phyloP scores from a whole-genome alignment of 2,113 vertebrate genomes.

The Athene noctua region DNA sequence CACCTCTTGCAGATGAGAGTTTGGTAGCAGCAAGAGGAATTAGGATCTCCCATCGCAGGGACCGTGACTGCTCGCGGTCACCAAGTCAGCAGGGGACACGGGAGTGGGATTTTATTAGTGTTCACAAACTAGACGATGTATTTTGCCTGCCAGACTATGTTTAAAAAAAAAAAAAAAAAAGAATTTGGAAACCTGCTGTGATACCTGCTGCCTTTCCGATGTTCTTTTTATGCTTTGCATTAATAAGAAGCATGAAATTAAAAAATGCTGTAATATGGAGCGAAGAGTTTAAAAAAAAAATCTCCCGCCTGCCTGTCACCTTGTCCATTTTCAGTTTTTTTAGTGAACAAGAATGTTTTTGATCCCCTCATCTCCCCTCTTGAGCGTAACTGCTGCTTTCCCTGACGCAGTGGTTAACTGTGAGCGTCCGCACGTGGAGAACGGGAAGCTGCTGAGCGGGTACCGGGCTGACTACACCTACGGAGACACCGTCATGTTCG shows the following conservation, averaged over 20 bases:
- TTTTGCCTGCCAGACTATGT: background rate
- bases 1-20: background rate
- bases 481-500: background rate
- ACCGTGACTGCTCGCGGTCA: fast-evolving
- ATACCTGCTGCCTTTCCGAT: background rate
- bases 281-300: background rate
- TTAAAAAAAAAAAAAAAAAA: too few species aligned
- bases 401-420: background rate
- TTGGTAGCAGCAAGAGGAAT: background rate
- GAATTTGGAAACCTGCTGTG: background rate
- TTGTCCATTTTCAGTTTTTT: fast-evolving
- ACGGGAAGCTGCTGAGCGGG: background rate
- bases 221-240: background rate
- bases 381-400: background rate
- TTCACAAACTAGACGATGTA: fast-evolving
- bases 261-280: fast-evolving
- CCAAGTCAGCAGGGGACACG: fast-evolving
- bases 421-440: background rate
- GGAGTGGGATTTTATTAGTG: fast-evolving
- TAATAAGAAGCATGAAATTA: background rate
- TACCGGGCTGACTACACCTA: background rate
- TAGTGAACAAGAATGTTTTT: fast-evolving
- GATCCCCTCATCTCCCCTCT: fast-evolving
- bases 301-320: fast-evolving
- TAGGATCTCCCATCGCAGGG: background rate